Percentiles rank a stretch among this genome's conserved stretches.
phyloP scores from a whole-genome alignment of 2,888 invertebrate species.

The Carcina quercana region DNA sequence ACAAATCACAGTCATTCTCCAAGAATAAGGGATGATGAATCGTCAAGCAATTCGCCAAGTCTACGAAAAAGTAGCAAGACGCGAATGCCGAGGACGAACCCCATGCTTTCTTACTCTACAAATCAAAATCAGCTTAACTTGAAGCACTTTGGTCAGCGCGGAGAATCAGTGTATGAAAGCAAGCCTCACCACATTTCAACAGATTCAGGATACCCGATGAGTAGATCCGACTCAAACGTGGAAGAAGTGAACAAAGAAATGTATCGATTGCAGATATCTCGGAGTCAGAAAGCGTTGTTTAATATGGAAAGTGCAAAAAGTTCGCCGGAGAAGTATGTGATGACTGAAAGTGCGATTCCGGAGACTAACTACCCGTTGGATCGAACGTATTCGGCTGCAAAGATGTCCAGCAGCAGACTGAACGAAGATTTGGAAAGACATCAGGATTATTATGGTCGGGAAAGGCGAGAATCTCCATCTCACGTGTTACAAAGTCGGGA shows the following conservation, averaged over 20 bases:
- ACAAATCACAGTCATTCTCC: conserved; percentile 60
- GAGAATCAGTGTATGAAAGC: conserved; percentile 60
- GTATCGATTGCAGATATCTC: conserved; percentile 66
- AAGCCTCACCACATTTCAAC: conserved; percentile 65
- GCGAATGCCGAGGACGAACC: conserved; percentile 75
- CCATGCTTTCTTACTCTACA: conserved; percentile 70
- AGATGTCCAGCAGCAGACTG: conserved; percentile 58
- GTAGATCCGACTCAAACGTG: conserved; percentile 66
- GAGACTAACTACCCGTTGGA: conserved; percentile 66
- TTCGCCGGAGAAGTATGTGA: conserved; percentile 53
- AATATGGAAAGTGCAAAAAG: conserved; percentile 63
- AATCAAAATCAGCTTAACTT: conserved; percentile 62
- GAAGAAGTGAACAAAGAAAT: conserved; percentile 71
- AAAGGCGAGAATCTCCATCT: conserved; percentile 52
- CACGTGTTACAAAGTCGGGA: conserved; percentile 46
- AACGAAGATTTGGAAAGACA: conserved; percentile 65
- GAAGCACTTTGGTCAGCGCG: conserved; percentile 66
- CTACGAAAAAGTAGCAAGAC: conserved; percentile 69
- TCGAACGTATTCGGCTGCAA: conserved; percentile 60
- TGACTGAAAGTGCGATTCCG: conserved; percentile 49
- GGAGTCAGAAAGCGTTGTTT: conserved; percentile 65
- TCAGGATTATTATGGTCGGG: conserved; percentile 50
- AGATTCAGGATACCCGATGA: conserved; percentile 63
- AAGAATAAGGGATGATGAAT: conserved; percentile 57
- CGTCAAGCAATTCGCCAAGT: conserved; percentile 64